phyloP scores from a whole-genome alignment of 2,888 invertebrate genomes.

The Ceramica pisi region DNA sequence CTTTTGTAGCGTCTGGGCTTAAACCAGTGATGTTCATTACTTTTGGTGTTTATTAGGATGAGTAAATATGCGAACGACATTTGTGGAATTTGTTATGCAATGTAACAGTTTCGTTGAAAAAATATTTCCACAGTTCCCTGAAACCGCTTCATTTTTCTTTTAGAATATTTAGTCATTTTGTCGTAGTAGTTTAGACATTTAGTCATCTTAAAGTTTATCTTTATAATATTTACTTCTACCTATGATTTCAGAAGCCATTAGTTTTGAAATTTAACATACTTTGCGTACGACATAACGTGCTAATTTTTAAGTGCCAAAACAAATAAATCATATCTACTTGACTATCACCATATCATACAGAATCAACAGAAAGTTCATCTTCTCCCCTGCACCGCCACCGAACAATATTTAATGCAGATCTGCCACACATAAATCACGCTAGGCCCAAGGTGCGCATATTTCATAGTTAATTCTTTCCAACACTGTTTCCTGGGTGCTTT shows the following conservation, averaged over 20 bases:
- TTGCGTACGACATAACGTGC: neutral
- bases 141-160: neutral
- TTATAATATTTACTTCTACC: neutral
- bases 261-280: neutral
- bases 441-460: slow-evolving; percentile 88
- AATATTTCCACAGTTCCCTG: neutral
- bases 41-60: slow-evolving; percentile 18
- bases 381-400: slow-evolving; percentile 62
- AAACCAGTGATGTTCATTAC: slow-evolving; percentile 50
- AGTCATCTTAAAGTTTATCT: neutral
- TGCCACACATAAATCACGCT: slow-evolving; percentile 87
- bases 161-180: neutral
- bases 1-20: slow-evolving; percentile 50
- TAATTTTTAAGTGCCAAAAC: neutral
- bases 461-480: slow-evolving; percentile 90
- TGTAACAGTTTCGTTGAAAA: neutral
- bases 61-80: slow-evolving; percentile 10
- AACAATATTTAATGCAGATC: slow-evolving; percentile 81
- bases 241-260: no score
- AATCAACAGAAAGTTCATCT: slow-evolving; percentile 53
- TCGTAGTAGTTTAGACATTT: no score
- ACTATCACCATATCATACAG: slow-evolving; percentile 32
- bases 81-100: neutral
- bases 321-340: neutral
- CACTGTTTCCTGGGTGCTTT: slow-evolving; percentile 79